A percentile compares a stretch with the other conserved stretches of the same genome.
These are phyloP conservation scores for Eucriotettix oculatus DNA, from an alignment of 2,888 invertebrate genomes.

Conservation along the genomic window DNA sequence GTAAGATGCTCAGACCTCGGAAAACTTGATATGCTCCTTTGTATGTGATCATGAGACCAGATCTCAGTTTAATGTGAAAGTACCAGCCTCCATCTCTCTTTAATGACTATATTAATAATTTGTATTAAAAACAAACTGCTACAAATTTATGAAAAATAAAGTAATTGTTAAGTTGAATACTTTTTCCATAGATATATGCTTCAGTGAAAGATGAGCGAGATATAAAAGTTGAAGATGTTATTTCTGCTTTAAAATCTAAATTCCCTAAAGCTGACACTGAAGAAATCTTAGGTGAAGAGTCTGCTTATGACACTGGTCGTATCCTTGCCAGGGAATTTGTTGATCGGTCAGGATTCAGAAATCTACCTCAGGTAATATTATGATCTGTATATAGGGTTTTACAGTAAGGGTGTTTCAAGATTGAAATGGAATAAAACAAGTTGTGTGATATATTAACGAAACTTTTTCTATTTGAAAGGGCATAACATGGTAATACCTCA, in stretches of 20 bases:
- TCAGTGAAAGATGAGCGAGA: constrained; percentile 29
- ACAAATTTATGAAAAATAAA: not conserved
- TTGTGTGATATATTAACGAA: no score
- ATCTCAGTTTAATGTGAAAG: no score
- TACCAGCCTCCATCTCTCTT: no score
- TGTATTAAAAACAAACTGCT: no score
- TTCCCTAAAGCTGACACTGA: constrained; percentile 43
- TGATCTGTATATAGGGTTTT: not conserved
- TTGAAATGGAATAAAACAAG: not conserved
- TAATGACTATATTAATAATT: no score
- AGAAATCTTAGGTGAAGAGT: constrained; percentile 71
- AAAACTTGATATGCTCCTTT: no score
- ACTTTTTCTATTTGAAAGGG: no score
- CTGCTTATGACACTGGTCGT: constrained; percentile 80
- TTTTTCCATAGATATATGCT: constrained; percentile 33
- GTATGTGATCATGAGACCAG: no score
- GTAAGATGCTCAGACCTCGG: no score
- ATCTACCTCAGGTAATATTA: constrained; percentile 42
- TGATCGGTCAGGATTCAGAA: constrained; percentile 52
- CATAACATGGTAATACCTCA: no score
- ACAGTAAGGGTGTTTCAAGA: not conserved
- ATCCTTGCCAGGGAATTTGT: constrained; percentile 66
- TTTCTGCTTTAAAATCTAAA: constrained; percentile 45
- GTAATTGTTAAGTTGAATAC: not conserved
- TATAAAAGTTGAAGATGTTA: constrained; percentile 50